Evolutionary conservation across 2,888 invertebrate genomes (phyloP).

Genomic region (Sylvicola fuscatus): DNA sequence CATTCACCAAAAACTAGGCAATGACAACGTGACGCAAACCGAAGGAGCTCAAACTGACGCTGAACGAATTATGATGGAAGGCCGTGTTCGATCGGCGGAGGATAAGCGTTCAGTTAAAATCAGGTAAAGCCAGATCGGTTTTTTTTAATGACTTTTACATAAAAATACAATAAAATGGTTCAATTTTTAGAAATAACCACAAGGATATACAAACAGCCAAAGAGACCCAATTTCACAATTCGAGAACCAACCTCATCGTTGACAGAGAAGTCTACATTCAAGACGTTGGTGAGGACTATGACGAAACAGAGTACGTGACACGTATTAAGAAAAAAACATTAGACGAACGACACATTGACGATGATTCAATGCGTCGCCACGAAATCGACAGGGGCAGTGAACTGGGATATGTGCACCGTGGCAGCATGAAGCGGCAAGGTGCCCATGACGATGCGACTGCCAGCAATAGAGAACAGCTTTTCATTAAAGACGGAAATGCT

Average conservation of each 20-base stretch:
- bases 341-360: constrained; percentile 35
- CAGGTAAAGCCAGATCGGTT: too few species aligned
- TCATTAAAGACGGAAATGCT: constrained; percentile 66
- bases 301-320: constrained; percentile 5
- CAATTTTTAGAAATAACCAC: constrained; percentile 14
- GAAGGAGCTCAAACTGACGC: constrained; percentile 22
- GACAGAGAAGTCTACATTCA: constrained; percentile 23
- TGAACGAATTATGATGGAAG: constrained; percentile 14
- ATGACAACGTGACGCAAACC: constrained; percentile 23
- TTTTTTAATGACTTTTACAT: too few species aligned
- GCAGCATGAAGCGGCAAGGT: constrained; percentile 18
- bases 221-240: constrained; percentile 24
- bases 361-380: constrained; percentile 52
- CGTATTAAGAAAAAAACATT: constrained; percentile 10
- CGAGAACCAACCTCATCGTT: constrained; percentile 24
- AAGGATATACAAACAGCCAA: constrained; percentile 18
- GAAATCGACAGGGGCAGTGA: constrained; percentile 63
- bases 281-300: constrained; percentile 14
- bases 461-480: constrained; percentile 45
- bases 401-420: constrained; percentile 24
- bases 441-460: constrained; percentile 18
- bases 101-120: constrained; percentile 18
- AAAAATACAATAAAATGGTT: background rate
- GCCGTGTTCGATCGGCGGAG: constrained; percentile 18
- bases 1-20: constrained; percentile 17